These are phyloP conservation scores for Hermetia illucens DNA, from an alignment of 1,140 invertebrate genomes.

Conservation along the genomic window DNA sequence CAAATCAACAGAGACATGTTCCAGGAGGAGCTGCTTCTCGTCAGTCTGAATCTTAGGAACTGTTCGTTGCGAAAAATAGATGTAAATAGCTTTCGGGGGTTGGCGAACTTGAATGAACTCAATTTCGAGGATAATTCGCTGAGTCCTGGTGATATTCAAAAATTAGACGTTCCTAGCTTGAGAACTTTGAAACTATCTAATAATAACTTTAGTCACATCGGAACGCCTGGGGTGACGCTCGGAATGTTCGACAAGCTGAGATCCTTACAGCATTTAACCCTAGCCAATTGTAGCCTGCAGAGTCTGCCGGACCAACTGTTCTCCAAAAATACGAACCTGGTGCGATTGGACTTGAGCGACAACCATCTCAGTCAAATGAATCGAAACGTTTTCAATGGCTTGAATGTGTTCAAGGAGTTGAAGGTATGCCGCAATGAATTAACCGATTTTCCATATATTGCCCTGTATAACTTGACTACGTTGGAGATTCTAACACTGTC, in stretches of 20 bases:
- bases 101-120: conserved; percentile 51
- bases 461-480: conserved; percentile 54
- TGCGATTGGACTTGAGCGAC: conserved; percentile 51
- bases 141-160: conserved; percentile 44
- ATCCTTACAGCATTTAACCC: conserved; percentile 51
- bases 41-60: conserved; percentile 36
- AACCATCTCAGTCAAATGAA: conserved; percentile 51
- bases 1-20: conserved; percentile 45
- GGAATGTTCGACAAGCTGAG: conserved; percentile 53
- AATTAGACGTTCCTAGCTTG: conserved; percentile 55
- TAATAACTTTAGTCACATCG: conserved; percentile 62
- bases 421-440: conserved; percentile 58
- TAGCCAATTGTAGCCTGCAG: conserved; percentile 52
- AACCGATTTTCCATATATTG: conserved; percentile 56
- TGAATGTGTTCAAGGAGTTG: conserved; percentile 60
- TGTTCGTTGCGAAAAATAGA: conserved; percentile 41
- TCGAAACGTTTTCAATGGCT: conserved; percentile 48
- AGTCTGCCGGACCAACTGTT: conserved; percentile 54
- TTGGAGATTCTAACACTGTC: conserved; percentile 58
- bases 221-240: conserved; percentile 34
- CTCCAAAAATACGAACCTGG: conserved; percentile 55
- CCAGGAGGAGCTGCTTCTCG: conserved; percentile 43
- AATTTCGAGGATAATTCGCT: conserved; percentile 61
- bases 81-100: conserved; percentile 42
- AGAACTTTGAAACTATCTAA: conserved; percentile 52